Conservation (phyloP, 2,797 vertebrate genomes). For the Argyrosomus regius region DNA sequence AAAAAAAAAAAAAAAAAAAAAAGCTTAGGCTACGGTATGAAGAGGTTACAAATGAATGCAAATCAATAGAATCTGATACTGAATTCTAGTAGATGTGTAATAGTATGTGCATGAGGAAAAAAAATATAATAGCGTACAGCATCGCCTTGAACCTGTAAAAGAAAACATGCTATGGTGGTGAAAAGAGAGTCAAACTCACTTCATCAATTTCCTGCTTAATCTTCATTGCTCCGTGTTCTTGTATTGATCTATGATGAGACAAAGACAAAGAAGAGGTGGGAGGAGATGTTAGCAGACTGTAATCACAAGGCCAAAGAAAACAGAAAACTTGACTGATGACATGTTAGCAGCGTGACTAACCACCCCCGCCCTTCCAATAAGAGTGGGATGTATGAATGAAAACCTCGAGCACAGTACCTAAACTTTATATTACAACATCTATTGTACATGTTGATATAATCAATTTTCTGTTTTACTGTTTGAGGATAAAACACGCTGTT, state of each 20-base stretch:
- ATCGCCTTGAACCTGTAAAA: neutral
- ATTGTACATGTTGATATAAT: neutral
- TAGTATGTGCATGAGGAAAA: neutral
- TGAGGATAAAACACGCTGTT: too few relatives aligned
- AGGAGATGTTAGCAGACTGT: neutral
- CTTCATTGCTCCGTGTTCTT: slow-evolving; percentile 93
- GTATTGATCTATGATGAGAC: slow-evolving; percentile 88
- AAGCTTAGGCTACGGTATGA: too few relatives aligned
- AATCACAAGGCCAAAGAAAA: slow-evolving; percentile 36
- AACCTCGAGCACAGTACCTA: neutral
- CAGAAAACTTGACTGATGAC: neutral
- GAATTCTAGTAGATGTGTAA: neutral
- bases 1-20: neutral
- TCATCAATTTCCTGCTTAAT: slow-evolving; percentile 96
- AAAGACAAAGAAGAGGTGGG: slow-evolving; percentile 16
- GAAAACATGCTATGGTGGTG: neutral
- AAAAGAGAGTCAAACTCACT: slow-evolving; percentile 83
- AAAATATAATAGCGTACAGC: neutral
- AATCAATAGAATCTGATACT: too few relatives aligned
- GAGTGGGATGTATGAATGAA: neutral
- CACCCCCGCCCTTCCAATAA: neutral
- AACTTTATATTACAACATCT: too few relatives aligned
- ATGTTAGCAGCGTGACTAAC: too few relatives aligned
- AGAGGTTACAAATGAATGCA: neutral
- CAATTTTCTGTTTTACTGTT: neutral